Evolutionary conservation across 2,888 invertebrate genomes (phyloP).

Genomic region (Eledona agricola): DNA sequence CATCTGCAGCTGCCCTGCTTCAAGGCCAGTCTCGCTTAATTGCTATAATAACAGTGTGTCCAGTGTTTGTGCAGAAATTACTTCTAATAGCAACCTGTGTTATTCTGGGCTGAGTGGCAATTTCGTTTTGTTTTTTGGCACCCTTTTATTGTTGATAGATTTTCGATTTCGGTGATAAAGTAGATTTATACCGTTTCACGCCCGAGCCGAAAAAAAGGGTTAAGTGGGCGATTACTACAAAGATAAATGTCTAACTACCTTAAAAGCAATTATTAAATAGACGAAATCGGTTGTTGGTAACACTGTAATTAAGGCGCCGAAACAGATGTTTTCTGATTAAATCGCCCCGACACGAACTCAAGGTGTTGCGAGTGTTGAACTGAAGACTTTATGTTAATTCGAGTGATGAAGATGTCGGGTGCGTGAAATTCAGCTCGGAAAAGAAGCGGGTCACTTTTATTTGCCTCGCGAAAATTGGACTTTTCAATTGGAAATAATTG

Average conservation of each 20-base stretch:
- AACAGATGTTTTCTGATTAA: constrained; percentile 41
- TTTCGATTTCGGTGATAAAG: constrained; percentile 11
- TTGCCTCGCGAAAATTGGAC: constrained; percentile 32
- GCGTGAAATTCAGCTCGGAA: constrained; percentile 7
- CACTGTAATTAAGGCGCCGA: constrained; percentile 40
- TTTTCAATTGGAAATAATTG: constrained; percentile 32
- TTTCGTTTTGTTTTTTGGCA: constrained; percentile 14
- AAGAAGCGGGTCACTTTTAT: constrained; percentile 29
- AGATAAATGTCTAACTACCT: constrained; percentile 19
- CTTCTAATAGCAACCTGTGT: constrained; percentile 27
- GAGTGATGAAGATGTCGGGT: constrained; percentile 6
- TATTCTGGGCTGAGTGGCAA: constrained; percentile 23
- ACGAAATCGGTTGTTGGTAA: constrained; percentile 19
- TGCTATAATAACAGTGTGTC: constrained; percentile 30
- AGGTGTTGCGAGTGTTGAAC: no score
- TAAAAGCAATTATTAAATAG: constrained; percentile 32
- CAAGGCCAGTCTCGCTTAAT: constrained; percentile 35
- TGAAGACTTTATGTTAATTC: constrained; percentile 9
- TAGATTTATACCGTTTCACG: constrained; percentile 4
- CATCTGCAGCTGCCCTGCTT: constrained; percentile 40
- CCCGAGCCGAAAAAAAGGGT: constrained; percentile 16
- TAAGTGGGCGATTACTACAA: constrained; percentile 16
- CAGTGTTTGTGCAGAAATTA: constrained; percentile 25
- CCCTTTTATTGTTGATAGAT: constrained; percentile 15
- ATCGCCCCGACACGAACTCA: constrained; percentile 29